Evolutionary conservation across 92 coral and sea anemone species (phyloP), one percentile per base, ranked within the genome.

Genomic region (Epizoanthus ramosus): DNA sequence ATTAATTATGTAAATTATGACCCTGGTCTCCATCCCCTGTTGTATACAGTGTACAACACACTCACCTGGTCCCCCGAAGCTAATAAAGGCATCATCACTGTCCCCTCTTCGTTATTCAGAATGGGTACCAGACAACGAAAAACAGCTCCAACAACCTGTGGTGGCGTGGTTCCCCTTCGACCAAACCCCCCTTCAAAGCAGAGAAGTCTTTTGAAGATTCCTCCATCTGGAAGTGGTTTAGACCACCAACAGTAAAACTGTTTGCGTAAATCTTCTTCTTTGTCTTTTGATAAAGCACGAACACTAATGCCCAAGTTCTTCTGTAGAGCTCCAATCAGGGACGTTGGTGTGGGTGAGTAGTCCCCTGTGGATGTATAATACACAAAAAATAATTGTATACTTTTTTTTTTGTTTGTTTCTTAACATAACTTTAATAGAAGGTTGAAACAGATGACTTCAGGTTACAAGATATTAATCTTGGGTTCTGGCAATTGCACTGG

Each of bases 161-260:
- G 98, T 3, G 94, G 97, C 45, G 35, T 84, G 61, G 75, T 85
- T 13, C 94, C 89, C 5, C 66, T 67, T 21, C 71, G 74, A 2
- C 94, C 98, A 91, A 93, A 93, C 28, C 98, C 92, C 24, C 98
- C 98, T 80, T 95, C 98, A 95, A 95, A 95, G 79, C 98, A 95
- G 16, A 95, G 91, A 52, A 95, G 56, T 64, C 95, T 87, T 70
- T 86, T 83, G 61, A 89, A 95, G 82, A 97, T 95, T 28, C 85
- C 70, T 57, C 83, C 86, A 8, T 91, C 94, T 31, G 94, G 92
- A 31, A 95, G 89, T 10, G 95, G 95, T 80, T 88, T 95, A 8
- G 98, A 95, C 98, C 98, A 95, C 98, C 98, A 95, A 60, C 98
- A 95, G 72, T 87, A 95, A 72, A 89, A 95, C 57, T 91, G 95